Conservation (phyloP, 2,888 invertebrate species). For the Allolobophora icterica region DNA sequence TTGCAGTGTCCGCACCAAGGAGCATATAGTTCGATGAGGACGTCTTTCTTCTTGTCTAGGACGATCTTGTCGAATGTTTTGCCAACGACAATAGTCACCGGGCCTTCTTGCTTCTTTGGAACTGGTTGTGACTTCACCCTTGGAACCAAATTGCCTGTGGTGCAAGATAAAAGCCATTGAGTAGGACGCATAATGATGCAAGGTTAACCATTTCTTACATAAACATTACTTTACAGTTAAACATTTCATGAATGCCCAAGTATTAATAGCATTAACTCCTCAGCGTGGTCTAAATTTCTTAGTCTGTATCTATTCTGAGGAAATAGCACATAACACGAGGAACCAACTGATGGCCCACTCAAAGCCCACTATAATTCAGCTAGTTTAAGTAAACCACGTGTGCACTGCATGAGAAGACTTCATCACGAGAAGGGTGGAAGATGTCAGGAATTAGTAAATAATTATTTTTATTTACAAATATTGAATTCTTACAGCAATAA, state of each 20-base stretch:
- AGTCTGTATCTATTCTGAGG: background rate
- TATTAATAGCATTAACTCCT: background rate
- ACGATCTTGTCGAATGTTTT: constrained; percentile 69
- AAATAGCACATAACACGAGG: background rate
- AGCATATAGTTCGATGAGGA: constrained; percentile 70
- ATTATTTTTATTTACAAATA: background rate
- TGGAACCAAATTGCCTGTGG: constrained; percentile 66
- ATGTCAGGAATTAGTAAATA: background rate
- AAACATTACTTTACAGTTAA: background rate
- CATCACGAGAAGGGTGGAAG: background rate
- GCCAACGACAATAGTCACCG: constrained; percentile 69
- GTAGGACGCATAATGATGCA: constrained; percentile 28
- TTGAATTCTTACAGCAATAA: background rate
- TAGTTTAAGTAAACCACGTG: background rate
- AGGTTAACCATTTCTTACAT: no score
- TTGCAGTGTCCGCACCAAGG: constrained; percentile 72
- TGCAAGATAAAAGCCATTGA: background rate
- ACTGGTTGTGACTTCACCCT: constrained; percentile 68
- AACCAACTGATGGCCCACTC: background rate
- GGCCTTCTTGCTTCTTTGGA: constrained; percentile 68
- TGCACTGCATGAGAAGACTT: background rate
- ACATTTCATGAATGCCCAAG: background rate
- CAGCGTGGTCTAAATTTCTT: background rate
- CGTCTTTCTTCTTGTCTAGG: constrained; percentile 67
- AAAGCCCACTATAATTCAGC: background rate